Conservation (phyloP, 2,888 invertebrate genomes). For the Cetonia aurata region DNA sequence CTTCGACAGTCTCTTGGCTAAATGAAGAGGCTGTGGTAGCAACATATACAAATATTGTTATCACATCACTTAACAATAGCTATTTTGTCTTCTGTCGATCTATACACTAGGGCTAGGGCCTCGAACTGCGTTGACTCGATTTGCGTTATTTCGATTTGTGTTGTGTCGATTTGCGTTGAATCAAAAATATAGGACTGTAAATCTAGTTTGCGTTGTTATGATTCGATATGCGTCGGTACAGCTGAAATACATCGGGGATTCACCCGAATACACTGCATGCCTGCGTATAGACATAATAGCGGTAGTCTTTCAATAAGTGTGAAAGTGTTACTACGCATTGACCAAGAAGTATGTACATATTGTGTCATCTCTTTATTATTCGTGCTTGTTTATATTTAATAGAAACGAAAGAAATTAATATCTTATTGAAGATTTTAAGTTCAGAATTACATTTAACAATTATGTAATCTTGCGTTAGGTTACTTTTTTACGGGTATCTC, state of each 20-base stretch:
- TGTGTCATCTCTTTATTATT: constrained; percentile 23
- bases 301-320: constrained; percentile 12
- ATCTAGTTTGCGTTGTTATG: constrained; percentile 25
- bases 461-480: constrained; percentile 9
- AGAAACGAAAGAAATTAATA: constrained; percentile 11
- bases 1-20: too few relatives aligned
- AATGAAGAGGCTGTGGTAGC: too few relatives aligned
- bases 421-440: constrained; percentile 7
- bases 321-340: too few relatives aligned
- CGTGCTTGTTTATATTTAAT: not conserved
- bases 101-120: too few relatives aligned
- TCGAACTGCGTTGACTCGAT: too few relatives aligned
- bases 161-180: constrained; percentile 8
- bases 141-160: too few relatives aligned
- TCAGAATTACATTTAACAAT: constrained; percentile 22
- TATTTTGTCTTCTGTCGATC: too few relatives aligned
- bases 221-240: constrained; percentile 19
- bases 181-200: constrained; percentile 43
- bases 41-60: too few relatives aligned
- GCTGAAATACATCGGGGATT: constrained; percentile 27
- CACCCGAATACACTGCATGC: constrained; percentile 10
- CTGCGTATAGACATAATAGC: constrained; percentile 4
- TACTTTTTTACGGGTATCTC: constrained; percentile 24
- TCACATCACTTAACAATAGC: too few relatives aligned
- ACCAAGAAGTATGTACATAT: constrained; percentile 27